Evolutionary conservation across 2,888 invertebrate species (phyloP), one percentile per base, ranked within the genome.

Genomic region (Drosophila demipolita): DNA sequence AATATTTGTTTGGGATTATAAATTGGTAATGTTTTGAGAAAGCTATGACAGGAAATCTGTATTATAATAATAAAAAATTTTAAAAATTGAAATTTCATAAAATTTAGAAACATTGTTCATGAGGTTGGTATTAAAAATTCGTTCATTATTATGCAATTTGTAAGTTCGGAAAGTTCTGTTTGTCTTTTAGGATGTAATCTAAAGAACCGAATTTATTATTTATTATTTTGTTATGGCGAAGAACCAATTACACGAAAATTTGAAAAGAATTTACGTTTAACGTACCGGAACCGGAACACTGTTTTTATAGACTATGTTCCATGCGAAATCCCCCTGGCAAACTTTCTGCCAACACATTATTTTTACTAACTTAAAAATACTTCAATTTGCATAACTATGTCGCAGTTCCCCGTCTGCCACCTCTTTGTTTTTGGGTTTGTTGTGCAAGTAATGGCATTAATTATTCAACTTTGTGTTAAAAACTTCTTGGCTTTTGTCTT

Each of bases 381-480:
- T 50, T 48, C 54, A 74, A 74, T 64, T 66, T 62, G 42, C 75
- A 60, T 50, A 62, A 50, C 23, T 36, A 23, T 35, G 40, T 15
- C 5, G 38, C n/a, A 15, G 23, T 15, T 15, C 2, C 29, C 5
- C 1, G 20, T 26, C 32, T 36, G 36, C 36, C 66, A 59, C 26
- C 23, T 15, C 20, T 20, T 17, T 23, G 20, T 38, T 54, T 12
- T 26, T 4, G 42, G 57, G 48, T 52, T 52, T 38, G 45, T 45
- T 42, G 38, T 52, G 62, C 66, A 82, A 78, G 75, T 73, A 75
- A 64, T 20, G 32, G 32, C 63, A 85, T 83, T 82, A 87, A 87
- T 83, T 83, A 83, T 83, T 85, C n/a, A 78, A 76, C 65, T 75
- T 71, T 69, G 52, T 70, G 77, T 80, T 80, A 75, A 76, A 87